Evolutionary conservation across 2,113 vertebrate species (phyloP), one percentile per base, ranked within the genome.

Genomic region (Brachirus orientalis): DNA sequence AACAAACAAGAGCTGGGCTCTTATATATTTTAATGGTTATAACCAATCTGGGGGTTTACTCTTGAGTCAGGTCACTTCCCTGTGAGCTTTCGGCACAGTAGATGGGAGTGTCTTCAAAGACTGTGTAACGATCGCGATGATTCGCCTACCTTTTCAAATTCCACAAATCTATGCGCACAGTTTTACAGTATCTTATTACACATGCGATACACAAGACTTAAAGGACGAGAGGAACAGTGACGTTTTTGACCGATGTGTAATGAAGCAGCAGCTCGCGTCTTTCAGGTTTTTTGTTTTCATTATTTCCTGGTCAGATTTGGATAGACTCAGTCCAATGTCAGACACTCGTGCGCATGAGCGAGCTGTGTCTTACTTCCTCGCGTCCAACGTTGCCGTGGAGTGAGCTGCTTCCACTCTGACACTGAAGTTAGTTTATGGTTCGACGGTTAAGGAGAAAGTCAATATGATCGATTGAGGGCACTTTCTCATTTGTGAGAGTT

Each of bases 331-430:
- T 12, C 6, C 10, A 11, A 6, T 33, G 7, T 14, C 12, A 11
- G 28, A 35, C n/a, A 10, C 19, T 13, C 50, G n/a, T 80, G 22
- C 87, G 84, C 82, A 83, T 80, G 85, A 14, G 84, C 77, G 8
- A 6, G 17, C 28, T 6, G 6, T 3, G 36, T 54, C 22, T 36
- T 20, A 12, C 61, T 62, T 58, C 63, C 41, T 62, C 1, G 67
- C 45, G 36, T 70, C 47, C 10, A 33, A 45, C 43, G 63, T 72
- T 68, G 57, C 59, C 10, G 33, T 53, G 69, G 54, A 64, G 64
- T 53, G 44, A 50, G 56, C 33, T 28, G 13, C 10, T n/a, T n/a
- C 12, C 1, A 6, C 9, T 38, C 37, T 6, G 46, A 2, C 6
- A 0, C 16, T 6, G 58, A 61, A 61, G 58, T 47, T 19, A 0